Conservation (phyloP, 2,888 invertebrate genomes). For the Nematopogon swammerdamellus region DNA sequence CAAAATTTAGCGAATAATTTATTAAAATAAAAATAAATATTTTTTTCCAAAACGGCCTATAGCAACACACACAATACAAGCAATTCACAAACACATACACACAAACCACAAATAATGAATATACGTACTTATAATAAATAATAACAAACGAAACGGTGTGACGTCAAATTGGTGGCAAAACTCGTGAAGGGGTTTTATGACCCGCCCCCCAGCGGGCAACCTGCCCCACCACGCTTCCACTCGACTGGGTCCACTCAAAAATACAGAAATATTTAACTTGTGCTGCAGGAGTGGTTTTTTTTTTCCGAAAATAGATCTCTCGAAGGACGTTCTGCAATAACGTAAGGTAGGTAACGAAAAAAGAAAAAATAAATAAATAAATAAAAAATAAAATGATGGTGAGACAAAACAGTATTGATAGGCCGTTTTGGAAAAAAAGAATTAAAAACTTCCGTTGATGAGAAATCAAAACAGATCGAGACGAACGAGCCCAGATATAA, state of each 20-base stretch:
- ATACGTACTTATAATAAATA: neutral
- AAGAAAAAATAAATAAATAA: constrained; percentile 29
- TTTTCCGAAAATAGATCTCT: constrained; percentile 54
- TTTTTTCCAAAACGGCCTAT: constrained; percentile 55
- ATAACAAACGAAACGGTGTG: neutral
- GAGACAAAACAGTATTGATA: constrained; percentile 43
- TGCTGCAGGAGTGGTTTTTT: constrained; percentile 33
- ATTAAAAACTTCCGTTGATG: neutral
- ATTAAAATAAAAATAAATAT: constrained; percentile 2
- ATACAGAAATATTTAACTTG: too few relatives aligned
- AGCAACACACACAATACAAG: constrained; percentile 51
- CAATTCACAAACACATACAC: constrained; percentile 39
- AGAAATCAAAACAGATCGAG: neutral
- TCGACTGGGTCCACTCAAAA: too few relatives aligned
- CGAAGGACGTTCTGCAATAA: constrained; percentile 51
- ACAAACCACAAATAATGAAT: constrained; percentile 20
- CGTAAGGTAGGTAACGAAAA: constrained; percentile 8
- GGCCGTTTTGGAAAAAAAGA: constrained; percentile 59
- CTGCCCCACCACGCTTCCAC: too few relatives aligned
- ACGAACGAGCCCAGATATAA: too few relatives aligned
- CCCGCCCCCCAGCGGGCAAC: too few relatives aligned
- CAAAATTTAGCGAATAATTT: too few relatives aligned
- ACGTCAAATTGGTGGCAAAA: neutral
- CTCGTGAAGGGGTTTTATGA: too few relatives aligned
- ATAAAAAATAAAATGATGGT: constrained; percentile 36